These are phyloP conservation scores for Triplophysa tibetana DNA, from an alignment of 2,113 vertebrate species.

Conservation along the genomic window DNA sequence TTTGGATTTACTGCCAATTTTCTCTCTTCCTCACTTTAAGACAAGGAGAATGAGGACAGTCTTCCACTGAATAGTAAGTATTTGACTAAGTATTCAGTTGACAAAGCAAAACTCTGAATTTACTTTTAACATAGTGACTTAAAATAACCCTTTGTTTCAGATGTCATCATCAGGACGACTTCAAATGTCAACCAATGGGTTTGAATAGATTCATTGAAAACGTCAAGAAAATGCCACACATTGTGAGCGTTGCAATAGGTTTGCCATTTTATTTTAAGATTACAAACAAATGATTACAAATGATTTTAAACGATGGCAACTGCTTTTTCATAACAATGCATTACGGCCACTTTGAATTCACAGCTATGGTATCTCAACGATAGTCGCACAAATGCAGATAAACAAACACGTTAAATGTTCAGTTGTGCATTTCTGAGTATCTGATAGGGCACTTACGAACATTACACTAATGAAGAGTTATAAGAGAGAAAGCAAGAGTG, in stretches of 20 bases:
- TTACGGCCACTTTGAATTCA: neutral
- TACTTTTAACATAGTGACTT: no score
- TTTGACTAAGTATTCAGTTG: no score
- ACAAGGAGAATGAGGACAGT: neutral
- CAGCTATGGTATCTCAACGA: neutral
- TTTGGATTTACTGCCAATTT: neutral
- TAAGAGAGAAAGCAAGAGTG: conserved; percentile 9
- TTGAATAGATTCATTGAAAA: no score
- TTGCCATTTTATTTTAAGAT: neutral
- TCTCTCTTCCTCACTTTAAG: neutral
- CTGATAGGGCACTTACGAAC: conserved; percentile 25
- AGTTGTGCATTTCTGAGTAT: neutral
- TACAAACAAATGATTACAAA: no score
- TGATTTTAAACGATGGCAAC: neutral
- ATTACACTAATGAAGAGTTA: conserved; percentile 38
- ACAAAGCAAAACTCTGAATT: no score
- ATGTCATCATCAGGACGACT: neutral
- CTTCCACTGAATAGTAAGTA: neutral
- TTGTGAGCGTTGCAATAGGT: neutral
- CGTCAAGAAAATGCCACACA: neutral
- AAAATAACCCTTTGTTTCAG: neutral
- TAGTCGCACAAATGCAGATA: neutral
- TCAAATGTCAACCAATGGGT: neutral
- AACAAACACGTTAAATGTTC: neutral
- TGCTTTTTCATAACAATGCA: neutral